Base-by-base conservation (phyloP, 2,113 vertebrate genomes). In the Cyphomyrus plagiostoma region DNA sequence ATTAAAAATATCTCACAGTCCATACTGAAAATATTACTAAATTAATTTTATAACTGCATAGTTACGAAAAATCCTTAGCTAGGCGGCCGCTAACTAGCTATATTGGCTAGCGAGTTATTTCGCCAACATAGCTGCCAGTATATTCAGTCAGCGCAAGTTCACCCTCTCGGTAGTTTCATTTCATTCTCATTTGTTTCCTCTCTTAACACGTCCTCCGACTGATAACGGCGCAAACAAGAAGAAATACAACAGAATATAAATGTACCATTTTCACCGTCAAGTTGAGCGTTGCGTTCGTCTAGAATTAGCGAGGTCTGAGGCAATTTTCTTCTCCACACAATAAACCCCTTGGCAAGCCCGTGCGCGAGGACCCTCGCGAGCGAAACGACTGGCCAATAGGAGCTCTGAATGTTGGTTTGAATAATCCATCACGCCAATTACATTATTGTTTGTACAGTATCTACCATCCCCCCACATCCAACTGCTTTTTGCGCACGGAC, bases 241-340 rank as follows among this genome's bases (percentile, higher is more conserved):
- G 3, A 82, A 82, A 53, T 15, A 53, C 26, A n/a, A 39, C 39
- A 52, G 77, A 77, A 89, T 21, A 35, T 53, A 56, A 85, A 88
- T 45, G n/a, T 90, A 90, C 90, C 90, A 90, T 90, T 90, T 56
- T 91, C 89, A 90, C 92, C 91, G 91, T 92, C 39, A 50, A 66
- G 88, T 89, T 49, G 62, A 89, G 85, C 87, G 89, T 74, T 88
- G 87, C 77, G n/a, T 83, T 70, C 58, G 62, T 66, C 10, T 39
- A 80, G 9, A 89, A 62, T 70, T 42, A 46, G 45, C 80, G 88
- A 88, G 88, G 45, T 83, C 90, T 26, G 45, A 49, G n/a, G 26
- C 77, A 86, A 90, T 89, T 88, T 88, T 88, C 90, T 66, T 45
- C 87, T 66, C 66, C 86, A 90, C 90, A 91, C 91, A 92, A 92